A percentile compares a stretch with the other conserved stretches of the same genome.
Evolutionary conservation across 2,888 invertebrate species (phyloP).

Genomic region (Watsonalla binaria): DNA sequence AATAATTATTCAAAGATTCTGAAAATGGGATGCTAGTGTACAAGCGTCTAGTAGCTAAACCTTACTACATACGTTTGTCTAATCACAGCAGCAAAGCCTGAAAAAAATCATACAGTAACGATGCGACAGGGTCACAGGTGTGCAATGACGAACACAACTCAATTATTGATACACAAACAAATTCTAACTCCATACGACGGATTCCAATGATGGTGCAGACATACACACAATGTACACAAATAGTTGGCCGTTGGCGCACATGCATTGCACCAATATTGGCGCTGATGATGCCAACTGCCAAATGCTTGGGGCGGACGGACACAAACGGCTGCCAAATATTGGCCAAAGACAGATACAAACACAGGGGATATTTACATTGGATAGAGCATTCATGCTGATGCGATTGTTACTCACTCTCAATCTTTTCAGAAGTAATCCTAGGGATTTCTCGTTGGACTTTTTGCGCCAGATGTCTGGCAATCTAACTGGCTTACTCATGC

Average conservation of each 20-base stretch:
- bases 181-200: conserved; percentile 7
- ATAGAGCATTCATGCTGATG: conserved; percentile 21
- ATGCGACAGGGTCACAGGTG: conserved; percentile 24
- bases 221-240: conserved; percentile 25
- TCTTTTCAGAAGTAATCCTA: conserved; percentile 64
- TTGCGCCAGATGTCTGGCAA: conserved; percentile 68
- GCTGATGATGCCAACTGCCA: conserved; percentile 28
- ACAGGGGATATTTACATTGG: conserved; percentile 49
- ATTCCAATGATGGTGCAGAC: conserved; percentile 10
- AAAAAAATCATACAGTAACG: background rate
- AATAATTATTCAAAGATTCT: background rate
- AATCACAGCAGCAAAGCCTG: background rate
- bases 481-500: conserved; percentile 51
- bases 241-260: conserved; percentile 10
- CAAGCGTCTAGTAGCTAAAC: background rate
- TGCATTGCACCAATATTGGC: conserved; percentile 12
- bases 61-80: background rate
- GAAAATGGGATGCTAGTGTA: background rate
- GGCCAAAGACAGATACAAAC: conserved; percentile 40
- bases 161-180: conserved; percentile 15
- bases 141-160: conserved; percentile 25
- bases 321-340: conserved; percentile 23
- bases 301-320: conserved; percentile 27
- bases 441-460: conserved; percentile 63
- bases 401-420: conserved; percentile 61